phyloP scores from a whole-genome alignment of 2,888 invertebrate genomes.

The Lamellibrachia columna region DNA sequence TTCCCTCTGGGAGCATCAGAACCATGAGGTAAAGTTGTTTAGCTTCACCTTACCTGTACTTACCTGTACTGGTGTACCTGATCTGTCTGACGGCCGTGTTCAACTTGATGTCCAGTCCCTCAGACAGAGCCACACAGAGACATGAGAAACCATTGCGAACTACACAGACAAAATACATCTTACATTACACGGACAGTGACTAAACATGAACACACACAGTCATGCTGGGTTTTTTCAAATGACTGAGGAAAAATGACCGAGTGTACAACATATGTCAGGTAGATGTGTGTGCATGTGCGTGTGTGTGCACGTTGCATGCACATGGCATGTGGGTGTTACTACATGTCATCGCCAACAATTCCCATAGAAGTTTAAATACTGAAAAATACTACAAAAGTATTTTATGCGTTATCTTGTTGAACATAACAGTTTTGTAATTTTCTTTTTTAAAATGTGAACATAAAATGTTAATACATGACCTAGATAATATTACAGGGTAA shows the following conservation, averaged over 20 bases:
- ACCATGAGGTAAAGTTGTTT: neutral
- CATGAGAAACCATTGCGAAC: conserved; percentile 97
- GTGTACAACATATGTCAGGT: neutral
- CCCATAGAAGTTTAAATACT: no score
- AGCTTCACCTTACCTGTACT: conserved; percentile 45
- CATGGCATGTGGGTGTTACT: no score
- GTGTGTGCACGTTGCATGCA: no score
- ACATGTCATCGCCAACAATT: no score
- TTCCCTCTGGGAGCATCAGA: neutral
- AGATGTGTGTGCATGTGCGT: neutral
- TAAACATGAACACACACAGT: neutral
- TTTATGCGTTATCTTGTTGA: no score
- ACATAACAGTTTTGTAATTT: no score
- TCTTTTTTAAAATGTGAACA: no score
- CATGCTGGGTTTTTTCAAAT: neutral
- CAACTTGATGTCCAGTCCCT: conserved; percentile 91
- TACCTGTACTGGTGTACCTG: conserved; percentile 71
- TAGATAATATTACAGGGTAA: no score
- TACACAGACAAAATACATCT: conserved; percentile 54
- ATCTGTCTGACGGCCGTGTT: conserved; percentile 90
- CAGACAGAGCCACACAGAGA: conserved; percentile 91
- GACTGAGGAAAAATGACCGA: neutral
- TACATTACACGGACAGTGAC: neutral
- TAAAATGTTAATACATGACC: no score
- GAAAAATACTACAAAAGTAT: no score